Conservation (phyloP, 2,113 vertebrate species). For the Ochotona curzoniae region DNA sequence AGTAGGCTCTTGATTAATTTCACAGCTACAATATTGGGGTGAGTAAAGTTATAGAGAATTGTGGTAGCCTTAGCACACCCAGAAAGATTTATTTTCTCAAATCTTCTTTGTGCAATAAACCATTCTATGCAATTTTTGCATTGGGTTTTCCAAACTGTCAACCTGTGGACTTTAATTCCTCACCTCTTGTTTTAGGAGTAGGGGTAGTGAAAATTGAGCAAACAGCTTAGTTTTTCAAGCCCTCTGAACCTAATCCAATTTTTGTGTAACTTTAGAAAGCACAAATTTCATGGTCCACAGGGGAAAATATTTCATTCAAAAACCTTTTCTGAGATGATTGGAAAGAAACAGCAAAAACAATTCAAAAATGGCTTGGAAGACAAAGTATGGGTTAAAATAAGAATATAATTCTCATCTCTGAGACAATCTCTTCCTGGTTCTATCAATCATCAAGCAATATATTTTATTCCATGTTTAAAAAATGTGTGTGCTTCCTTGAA, state of each 20-base stretch:
- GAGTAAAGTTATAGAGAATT: neutral
- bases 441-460: conserved; percentile 6
- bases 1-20: conserved; percentile 55
- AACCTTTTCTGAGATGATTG: conserved; percentile 4
- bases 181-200: neutral
- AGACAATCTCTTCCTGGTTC: neutral
- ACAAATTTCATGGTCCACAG: neutral
- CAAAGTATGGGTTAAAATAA: conserved; percentile 10
- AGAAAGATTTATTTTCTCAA: conserved; percentile 51
- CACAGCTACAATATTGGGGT: conserved; percentile 18
- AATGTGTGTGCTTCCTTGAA: neutral
- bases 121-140: neutral
- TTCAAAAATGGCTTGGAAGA: conserved; percentile 40
- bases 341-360: conserved; percentile 34
- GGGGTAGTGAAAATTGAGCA: neutral
- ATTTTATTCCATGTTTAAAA: neutral
- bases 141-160: conserved; percentile 6
- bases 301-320: conserved; percentile 5
- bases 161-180: neutral
- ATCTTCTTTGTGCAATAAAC: conserved; percentile 28
- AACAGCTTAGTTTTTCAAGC: conserved; percentile 38
- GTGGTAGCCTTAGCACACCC: neutral
- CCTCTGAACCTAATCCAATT: conserved; percentile 4
- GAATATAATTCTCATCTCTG: conserved; percentile 15
- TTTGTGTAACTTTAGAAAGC: conserved; percentile 36